phyloP scores from a whole-genome alignment of 2,888 invertebrate species.

The Sycophila texana region DNA sequence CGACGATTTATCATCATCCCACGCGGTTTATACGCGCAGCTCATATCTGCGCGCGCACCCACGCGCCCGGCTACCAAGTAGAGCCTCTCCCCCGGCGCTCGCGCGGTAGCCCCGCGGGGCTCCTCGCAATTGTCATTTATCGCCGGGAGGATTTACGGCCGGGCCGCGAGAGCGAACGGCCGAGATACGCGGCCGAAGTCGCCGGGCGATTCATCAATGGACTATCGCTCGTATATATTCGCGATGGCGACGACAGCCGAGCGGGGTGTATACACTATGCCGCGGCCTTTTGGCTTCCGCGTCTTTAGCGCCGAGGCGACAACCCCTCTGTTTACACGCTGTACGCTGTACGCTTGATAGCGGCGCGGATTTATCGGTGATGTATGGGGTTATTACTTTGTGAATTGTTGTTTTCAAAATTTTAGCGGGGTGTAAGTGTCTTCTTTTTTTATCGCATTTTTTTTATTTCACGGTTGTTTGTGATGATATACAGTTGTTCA shows the following conservation, averaged over 20 bases:
- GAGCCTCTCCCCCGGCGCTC: conserved; percentile 47
- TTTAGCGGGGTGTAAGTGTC: too few relatives aligned
- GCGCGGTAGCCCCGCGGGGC: conserved; percentile 60
- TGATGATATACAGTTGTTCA: too few relatives aligned
- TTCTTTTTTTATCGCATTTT: too few relatives aligned
- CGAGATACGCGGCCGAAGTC: background rate
- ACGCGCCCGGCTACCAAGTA: conserved; percentile 64
- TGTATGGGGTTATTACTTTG: too few relatives aligned
- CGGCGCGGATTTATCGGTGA: too few relatives aligned
- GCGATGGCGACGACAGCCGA: conserved; percentile 56
- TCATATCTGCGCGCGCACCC: conserved; percentile 66
- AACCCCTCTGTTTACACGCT: too few relatives aligned
- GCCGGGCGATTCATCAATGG: conserved; percentile 67
- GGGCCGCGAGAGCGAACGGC: background rate
- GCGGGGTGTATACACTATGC: background rate
- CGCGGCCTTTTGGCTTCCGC: too few relatives aligned
- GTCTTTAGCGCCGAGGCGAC: too few relatives aligned
- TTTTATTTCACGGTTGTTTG: too few relatives aligned
- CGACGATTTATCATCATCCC: conserved; percentile 71
- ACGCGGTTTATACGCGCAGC: conserved; percentile 56
- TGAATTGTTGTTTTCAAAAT: too few relatives aligned
- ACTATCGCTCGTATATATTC: conserved; percentile 69
- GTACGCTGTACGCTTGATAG: too few relatives aligned
- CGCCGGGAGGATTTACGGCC: conserved; percentile 70
- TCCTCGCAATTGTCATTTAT: conserved; percentile 74